Evolutionary conservation across 2,888 invertebrate genomes (phyloP).

Genomic region (Cephus pulcher): DNA sequence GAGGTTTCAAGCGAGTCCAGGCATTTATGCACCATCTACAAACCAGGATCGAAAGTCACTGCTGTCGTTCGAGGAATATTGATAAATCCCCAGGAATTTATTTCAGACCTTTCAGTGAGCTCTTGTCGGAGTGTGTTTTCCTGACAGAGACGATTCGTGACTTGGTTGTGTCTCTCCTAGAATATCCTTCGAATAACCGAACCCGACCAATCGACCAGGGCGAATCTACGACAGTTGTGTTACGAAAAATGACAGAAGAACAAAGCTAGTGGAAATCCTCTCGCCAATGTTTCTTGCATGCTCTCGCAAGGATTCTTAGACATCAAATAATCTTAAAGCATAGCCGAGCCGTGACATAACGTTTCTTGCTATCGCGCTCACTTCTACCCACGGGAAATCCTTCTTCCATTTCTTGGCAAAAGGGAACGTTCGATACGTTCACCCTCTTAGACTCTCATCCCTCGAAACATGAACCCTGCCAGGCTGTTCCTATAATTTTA

Average conservation of each 20-base stretch:
- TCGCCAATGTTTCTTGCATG: background rate
- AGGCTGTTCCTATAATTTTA: background rate
- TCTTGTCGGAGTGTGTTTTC: background rate
- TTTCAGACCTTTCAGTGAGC: background rate
- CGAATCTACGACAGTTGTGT: background rate
- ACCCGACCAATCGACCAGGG: background rate
- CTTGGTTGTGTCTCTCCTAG: background rate
- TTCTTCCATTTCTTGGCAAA: background rate
- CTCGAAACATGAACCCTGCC: background rate
- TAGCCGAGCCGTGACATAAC: background rate
- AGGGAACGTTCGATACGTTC: background rate
- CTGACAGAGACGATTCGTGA: background rate
- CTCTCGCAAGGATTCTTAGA: background rate
- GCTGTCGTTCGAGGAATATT: conserved; percentile 5
- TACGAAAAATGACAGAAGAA: background rate
- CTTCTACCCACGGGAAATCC: background rate
- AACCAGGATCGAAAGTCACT: conserved; percentile 1
- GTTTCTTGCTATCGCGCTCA: background rate
- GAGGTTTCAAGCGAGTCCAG: background rate
- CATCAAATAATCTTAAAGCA: background rate
- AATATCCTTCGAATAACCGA: background rate
- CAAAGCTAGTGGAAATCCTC: background rate
- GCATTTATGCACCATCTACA: background rate
- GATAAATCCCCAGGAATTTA: background rate
- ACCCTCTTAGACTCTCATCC: background rate